Evolutionary conservation across 2,888 invertebrate genomes (phyloP).

Genomic region (Synanthedon formicaeformis): DNA sequence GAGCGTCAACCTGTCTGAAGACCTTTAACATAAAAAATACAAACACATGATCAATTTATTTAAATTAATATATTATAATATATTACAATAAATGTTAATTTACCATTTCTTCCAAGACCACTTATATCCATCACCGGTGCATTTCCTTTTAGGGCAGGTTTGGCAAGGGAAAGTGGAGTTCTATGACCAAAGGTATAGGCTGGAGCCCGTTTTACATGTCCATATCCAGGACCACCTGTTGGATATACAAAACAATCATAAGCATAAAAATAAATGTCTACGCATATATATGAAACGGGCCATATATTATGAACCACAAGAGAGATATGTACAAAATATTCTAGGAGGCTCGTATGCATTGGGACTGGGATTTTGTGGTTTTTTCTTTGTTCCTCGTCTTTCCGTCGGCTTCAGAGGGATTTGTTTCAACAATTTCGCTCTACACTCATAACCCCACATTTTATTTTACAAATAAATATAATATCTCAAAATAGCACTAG

Average conservation of each 20-base stretch:
- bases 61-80: background rate
- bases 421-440: slow-evolving; percentile 40
- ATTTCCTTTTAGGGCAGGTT: slow-evolving; percentile 21
- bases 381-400: slow-evolving; percentile 14
- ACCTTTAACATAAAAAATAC: background rate
- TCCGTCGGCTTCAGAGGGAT: slow-evolving; percentile 29
- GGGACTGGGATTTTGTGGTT: slow-evolving; percentile 28
- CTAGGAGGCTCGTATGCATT: slow-evolving; percentile 33
- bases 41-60: background rate
- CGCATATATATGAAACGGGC: background rate
- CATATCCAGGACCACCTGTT: slow-evolving; percentile 45
- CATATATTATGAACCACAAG: background rate
- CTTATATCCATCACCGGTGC: slow-evolving; percentile 34
- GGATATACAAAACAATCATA: background rate
- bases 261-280: background rate
- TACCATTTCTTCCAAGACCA: slow-evolving; percentile 29
- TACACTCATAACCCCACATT: slow-evolving; percentile 44
- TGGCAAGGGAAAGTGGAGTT: slow-evolving; percentile 18
- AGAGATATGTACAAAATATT: slow-evolving; percentile 30
- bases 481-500: no score
- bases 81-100: background rate
- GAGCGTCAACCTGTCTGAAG: no score
- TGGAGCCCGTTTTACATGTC: slow-evolving; percentile 44
- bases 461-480: no score
- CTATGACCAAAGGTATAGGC: slow-evolving; percentile 44